These are phyloP conservation scores for Onychostoma macrolepis DNA, from an alignment of 2,113 vertebrate genomes.

Conservation along the genomic window DNA sequence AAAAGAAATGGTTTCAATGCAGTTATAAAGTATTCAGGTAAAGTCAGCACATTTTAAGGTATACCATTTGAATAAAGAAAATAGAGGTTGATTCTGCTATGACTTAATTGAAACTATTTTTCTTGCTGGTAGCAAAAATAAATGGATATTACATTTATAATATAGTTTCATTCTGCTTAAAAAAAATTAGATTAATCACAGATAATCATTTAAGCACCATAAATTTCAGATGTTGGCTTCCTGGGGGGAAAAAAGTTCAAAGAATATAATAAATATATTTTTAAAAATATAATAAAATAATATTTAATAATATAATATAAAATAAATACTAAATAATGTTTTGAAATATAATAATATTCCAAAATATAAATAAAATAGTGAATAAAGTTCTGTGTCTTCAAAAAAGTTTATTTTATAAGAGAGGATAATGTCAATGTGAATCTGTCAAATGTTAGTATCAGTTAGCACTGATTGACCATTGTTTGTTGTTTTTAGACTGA, in stretches of 20 bases:
- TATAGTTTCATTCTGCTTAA: background rate
- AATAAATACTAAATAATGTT: too few relatives aligned
- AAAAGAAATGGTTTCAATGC: constrained; percentile 9
- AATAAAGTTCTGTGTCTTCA: background rate
- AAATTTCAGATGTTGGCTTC: background rate
- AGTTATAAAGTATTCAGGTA: background rate
- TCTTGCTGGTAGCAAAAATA: background rate
- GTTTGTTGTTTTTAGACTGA: constrained; percentile 32
- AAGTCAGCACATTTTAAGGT: background rate
- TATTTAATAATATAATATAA: background rate
- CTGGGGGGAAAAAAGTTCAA: background rate
- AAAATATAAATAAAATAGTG: too few relatives aligned
- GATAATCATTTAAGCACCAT: background rate
- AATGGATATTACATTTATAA: background rate
- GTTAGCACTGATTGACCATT: constrained; percentile 34
- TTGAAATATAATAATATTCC: too few relatives aligned
- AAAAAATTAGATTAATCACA: background rate
- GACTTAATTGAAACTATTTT: background rate
- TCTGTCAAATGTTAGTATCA: constrained; percentile 35
- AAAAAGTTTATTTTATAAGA: background rate
- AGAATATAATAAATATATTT: background rate
- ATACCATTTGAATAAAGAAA: background rate
- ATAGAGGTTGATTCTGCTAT: background rate
- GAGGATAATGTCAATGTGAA: background rate
- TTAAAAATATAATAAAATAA: background rate